These are phyloP conservation scores for Dione juno DNA, from an alignment of 2,888 invertebrate species.

Conservation along the genomic window DNA sequence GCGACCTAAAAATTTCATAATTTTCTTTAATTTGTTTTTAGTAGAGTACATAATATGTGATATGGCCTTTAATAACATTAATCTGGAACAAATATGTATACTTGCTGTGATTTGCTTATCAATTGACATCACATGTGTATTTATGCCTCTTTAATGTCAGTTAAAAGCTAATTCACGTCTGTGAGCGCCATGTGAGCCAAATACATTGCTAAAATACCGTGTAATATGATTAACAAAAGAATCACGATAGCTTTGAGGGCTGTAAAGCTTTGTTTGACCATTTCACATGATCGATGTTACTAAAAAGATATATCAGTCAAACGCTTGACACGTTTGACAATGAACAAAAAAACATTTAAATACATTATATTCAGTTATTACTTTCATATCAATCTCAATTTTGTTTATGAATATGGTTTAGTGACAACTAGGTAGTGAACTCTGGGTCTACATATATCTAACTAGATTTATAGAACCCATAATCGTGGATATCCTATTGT, in stretches of 20 bases:
- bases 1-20: too few relatives aligned
- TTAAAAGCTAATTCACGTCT: not conserved
- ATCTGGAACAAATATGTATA: too few relatives aligned
- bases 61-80: too few relatives aligned
- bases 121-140: too few relatives aligned
- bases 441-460: too few relatives aligned
- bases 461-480: too few relatives aligned
- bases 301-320: conserved; percentile 11
- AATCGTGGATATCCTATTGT: too few relatives aligned
- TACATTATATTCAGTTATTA: not conserved
- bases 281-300: not conserved
- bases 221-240: not conserved
- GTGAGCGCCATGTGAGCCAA: not conserved
- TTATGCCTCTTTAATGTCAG: not conserved
- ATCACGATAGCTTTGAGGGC: not conserved
- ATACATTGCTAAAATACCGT: not conserved
- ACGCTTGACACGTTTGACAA: conserved; percentile 1
- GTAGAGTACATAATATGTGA: too few relatives aligned
- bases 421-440: not conserved
- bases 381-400: conserved; percentile 8
- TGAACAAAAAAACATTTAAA: not conserved
- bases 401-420: not conserved
- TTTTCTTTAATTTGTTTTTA: too few relatives aligned
- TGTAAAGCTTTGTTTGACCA: not conserved
- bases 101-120: too few relatives aligned